Conservation (phyloP, 2,888 invertebrate species). For the Acanthosepion pharaonis region DNA sequence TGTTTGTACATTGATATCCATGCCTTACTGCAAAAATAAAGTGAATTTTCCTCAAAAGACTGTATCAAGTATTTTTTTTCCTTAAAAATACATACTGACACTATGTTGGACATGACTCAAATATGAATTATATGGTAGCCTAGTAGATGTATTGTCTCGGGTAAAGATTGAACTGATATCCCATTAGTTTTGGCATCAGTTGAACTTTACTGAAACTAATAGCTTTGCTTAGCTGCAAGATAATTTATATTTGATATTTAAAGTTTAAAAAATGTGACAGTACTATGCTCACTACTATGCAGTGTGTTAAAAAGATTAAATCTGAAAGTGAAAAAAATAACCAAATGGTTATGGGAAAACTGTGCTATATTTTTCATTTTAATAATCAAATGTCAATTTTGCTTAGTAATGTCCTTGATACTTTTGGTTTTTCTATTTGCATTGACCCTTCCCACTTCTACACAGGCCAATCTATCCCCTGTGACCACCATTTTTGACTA, state of each 20-base stretch:
- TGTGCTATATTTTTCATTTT: constrained; percentile 22
- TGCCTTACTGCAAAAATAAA: background rate
- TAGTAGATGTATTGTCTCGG: too few species aligned
- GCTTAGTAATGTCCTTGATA: constrained; percentile 36
- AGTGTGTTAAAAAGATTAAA: background rate
- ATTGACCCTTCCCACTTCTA: background rate
- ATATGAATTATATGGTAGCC: too few species aligned
- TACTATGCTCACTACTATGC: background rate
- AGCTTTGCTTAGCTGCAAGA: background rate
- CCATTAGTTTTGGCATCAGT: background rate
- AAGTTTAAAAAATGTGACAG: background rate
- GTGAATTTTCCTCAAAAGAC: background rate
- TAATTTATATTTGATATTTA: background rate
- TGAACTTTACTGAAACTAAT: background rate
- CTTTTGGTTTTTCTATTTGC: constrained; percentile 13
- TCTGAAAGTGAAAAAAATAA: too few species aligned
- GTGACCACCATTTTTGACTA: background rate
- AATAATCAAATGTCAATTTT: background rate
- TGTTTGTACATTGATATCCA: background rate
- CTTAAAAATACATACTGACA: background rate
- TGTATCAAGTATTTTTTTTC: background rate
- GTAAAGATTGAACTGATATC: too few species aligned
- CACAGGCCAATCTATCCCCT: background rate
- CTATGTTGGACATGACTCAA: too few species aligned
- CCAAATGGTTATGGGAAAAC: constrained; percentile 14